Evolutionary conservation across 2,113 vertebrate genomes (phyloP).

Genomic region (Channa argus): DNA sequence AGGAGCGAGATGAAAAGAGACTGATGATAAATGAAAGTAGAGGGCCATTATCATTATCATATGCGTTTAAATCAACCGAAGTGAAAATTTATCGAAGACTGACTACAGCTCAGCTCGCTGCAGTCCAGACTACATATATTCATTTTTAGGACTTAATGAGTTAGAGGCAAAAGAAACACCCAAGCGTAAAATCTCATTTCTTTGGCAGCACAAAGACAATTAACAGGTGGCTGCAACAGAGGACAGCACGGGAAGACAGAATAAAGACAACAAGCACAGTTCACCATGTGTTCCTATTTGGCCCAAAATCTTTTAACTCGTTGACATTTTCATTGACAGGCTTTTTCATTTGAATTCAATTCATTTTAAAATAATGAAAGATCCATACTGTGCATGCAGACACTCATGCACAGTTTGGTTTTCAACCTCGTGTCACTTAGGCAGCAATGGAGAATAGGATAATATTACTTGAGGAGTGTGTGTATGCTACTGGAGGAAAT

Average conservation of each 20-base stretch:
- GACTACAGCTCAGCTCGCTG: constrained; percentile 14
- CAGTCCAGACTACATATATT: constrained; percentile 21
- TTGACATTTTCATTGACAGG: constrained; percentile 12
- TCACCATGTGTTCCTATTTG: constrained; percentile 38
- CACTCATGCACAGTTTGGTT: too few relatives aligned
- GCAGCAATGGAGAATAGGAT: too few relatives aligned
- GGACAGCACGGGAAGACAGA: constrained; percentile 24
- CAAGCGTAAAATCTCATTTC: constrained; percentile 47
- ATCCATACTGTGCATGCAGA: too few relatives aligned
- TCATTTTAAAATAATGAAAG: too few relatives aligned
- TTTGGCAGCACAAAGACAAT: constrained; percentile 24
- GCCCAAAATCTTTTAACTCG: background rate
- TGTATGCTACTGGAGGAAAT: too few relatives aligned
- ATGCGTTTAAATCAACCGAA: constrained; percentile 38
- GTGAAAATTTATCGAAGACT: constrained; percentile 7
- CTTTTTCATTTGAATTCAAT: too few relatives aligned
- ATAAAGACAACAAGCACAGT: constrained; percentile 13
- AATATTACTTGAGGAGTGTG: too few relatives aligned
- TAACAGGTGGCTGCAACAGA: constrained; percentile 26
- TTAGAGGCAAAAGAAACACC: constrained; percentile 23
- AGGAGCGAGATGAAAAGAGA: constrained; percentile 4
- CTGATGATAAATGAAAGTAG: constrained; percentile 3
- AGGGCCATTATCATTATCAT: background rate
- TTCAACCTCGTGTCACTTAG: too few relatives aligned
- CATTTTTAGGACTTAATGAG: constrained; percentile 23